A percentile compares a stretch with the other conserved stretches of the same genome.
These are phyloP conservation scores for Chaetophractus vellerosus DNA, from an alignment of 2,797 vertebrate species.

Conservation along the genomic window DNA sequence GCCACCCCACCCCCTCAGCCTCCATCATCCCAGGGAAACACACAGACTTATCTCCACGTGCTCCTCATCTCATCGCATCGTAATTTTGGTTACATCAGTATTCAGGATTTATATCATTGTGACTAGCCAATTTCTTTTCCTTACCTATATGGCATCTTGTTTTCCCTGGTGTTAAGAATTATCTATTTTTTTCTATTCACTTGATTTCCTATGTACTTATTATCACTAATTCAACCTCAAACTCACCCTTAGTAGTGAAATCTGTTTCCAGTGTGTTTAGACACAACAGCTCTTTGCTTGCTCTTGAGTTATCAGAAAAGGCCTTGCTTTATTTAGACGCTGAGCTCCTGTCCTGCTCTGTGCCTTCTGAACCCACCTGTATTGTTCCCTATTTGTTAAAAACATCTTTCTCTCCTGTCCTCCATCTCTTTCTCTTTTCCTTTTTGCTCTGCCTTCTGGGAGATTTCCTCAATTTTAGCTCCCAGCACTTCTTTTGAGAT, in stretches of 20 bases:
- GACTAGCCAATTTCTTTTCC: background rate
- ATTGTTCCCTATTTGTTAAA: background rate
- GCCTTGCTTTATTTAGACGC: background rate
- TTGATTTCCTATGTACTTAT: background rate
- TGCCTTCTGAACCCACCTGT: background rate
- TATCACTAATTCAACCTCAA: background rate
- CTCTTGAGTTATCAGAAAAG: background rate
- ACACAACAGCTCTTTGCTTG: rapidly evolving
- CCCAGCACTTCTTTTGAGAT: background rate
- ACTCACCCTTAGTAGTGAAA: background rate
- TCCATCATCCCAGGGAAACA: too few species aligned
- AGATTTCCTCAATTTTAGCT: background rate
- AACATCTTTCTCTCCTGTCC: background rate
- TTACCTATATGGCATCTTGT: background rate
- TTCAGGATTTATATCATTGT: rapidly evolving
- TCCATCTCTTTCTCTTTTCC: background rate
- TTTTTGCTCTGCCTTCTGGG: background rate
- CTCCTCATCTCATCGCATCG: rapidly evolving
- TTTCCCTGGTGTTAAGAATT: background rate
- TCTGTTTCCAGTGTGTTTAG: background rate
- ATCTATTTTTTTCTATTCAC: background rate
- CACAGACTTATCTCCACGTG: rapidly evolving
- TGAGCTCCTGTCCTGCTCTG: background rate
- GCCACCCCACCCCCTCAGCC: too few species aligned
- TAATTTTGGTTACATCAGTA: rapidly evolving